phyloP scores from a whole-genome alignment of 2,888 invertebrate genomes.

The Troides helena region DNA sequence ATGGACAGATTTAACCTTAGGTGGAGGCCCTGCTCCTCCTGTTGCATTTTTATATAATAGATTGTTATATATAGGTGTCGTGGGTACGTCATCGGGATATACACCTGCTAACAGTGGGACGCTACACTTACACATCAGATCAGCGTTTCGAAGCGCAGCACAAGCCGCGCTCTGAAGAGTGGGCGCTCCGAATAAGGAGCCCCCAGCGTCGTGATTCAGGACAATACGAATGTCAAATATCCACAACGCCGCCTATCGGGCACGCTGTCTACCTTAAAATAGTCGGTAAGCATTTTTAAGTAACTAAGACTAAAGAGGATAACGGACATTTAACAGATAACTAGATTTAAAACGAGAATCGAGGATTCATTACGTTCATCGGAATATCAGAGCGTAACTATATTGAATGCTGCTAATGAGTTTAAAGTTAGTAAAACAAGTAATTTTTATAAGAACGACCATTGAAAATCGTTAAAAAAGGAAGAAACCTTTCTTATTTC shows the following conservation, averaged over 20 bases:
- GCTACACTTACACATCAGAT: conserved; percentile 92
- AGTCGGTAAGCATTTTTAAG: conserved; percentile 83
- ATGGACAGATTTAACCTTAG: too few relatives aligned
- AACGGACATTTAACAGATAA: too few relatives aligned
- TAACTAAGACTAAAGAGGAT: background rate
- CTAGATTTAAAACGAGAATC: too few relatives aligned
- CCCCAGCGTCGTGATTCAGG: conserved; percentile 91
- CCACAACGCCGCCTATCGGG: conserved; percentile 91
- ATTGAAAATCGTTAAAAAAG: too few relatives aligned
- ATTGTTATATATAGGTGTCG: conserved; percentile 83
- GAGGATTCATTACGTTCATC: too few relatives aligned
- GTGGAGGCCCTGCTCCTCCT: too few relatives aligned
- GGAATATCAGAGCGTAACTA: too few relatives aligned
- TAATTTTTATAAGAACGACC: too few relatives aligned
- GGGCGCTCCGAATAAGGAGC: conserved; percentile 84
- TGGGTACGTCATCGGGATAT: conserved; percentile 96
- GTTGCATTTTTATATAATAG: background rate
- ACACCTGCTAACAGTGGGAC: conserved; percentile 92
- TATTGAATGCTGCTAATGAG: too few relatives aligned
- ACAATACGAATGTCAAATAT: conserved; percentile 93
- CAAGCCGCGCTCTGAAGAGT: conserved; percentile 92
- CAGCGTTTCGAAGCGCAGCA: conserved; percentile 91
- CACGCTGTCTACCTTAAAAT: conserved; percentile 88
- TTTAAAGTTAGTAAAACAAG: too few relatives aligned
- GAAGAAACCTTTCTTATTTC: too few relatives aligned